These are phyloP conservation scores for Idaea straminata DNA, from an alignment of 2,888 invertebrate species.

Conservation along the genomic window DNA sequence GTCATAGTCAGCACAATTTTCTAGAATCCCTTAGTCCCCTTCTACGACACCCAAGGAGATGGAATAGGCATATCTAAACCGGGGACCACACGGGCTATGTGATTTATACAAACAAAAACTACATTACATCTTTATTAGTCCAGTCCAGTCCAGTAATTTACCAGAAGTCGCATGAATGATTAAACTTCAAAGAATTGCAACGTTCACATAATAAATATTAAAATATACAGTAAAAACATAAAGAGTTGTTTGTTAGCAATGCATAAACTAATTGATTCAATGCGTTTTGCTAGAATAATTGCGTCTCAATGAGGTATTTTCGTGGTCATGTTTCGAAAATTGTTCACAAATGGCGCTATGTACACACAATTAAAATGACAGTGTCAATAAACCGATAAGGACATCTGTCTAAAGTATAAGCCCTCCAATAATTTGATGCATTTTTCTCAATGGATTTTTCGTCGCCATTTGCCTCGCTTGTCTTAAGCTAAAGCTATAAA, in stretches of 20 bases:
- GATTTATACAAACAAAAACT: neutral
- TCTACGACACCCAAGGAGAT: no score
- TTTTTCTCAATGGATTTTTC: no score
- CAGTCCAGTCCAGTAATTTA: conserved; percentile 9
- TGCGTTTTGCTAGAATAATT: conserved; percentile 18
- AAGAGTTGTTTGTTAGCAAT: conserved; percentile 20
- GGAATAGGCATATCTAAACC: neutral
- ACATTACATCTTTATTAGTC: conserved; percentile 6
- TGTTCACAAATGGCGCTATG: neutral
- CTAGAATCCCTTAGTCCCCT: no score
- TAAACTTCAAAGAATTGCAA: conserved; percentile 17
- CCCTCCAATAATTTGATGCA: no score
- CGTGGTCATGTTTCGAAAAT: neutral
- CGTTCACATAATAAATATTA: conserved; percentile 26
- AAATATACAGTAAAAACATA: conserved; percentile 25
- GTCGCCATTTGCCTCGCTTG: no score
- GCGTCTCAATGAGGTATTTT: conserved; percentile 7
- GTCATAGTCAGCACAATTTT: no score
- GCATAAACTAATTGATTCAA: conserved; percentile 26
- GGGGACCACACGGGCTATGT: neutral
- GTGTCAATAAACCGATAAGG: neutral
- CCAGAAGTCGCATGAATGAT: conserved; percentile 13
- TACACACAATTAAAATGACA: neutral
- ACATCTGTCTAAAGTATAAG: conserved; percentile 14
- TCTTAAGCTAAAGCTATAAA: no score